Evolutionary conservation across 2,797 vertebrate genomes (phyloP).

Genomic region (Glyptemys insculpta): DNA sequence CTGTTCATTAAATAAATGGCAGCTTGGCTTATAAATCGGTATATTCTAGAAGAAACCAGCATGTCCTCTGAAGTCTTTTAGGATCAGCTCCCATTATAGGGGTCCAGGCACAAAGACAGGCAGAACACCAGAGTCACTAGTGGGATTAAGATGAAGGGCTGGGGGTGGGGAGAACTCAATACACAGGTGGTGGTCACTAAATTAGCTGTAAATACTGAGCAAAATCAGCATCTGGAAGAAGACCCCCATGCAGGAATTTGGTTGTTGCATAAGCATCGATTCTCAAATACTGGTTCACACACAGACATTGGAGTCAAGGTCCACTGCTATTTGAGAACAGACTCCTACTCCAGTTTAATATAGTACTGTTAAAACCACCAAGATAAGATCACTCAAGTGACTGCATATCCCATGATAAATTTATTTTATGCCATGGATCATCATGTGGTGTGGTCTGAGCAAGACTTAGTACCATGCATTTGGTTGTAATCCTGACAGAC

Average conservation of each 20-base stretch:
- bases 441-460: not conserved
- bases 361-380: rapidly evolving
- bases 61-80: rapidly evolving
- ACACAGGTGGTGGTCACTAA: not conserved
- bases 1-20: not conserved
- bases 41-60: rapidly evolving
- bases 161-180: not conserved
- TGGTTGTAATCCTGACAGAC: not conserved
- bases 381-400: not conserved
- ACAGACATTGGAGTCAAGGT: not conserved
- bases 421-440: not conserved
- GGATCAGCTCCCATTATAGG: not conserved
- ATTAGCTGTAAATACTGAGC: not conserved
- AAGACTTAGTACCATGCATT: not conserved
- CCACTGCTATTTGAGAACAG: not conserved
- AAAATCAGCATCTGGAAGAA: not conserved
- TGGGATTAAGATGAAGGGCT: not conserved
- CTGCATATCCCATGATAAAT: not conserved
- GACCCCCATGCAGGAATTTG: not conserved
- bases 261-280: not conserved
- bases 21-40: rapidly evolving
- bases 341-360: not conserved
- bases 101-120: not conserved
- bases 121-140: rapidly evolving
- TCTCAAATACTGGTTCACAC: not conserved